Percentiles rank a stretch among this genome's conserved stretches.
Conservation (phyloP, 2,888 invertebrate species). For the Lycaena phlaeas region DNA sequence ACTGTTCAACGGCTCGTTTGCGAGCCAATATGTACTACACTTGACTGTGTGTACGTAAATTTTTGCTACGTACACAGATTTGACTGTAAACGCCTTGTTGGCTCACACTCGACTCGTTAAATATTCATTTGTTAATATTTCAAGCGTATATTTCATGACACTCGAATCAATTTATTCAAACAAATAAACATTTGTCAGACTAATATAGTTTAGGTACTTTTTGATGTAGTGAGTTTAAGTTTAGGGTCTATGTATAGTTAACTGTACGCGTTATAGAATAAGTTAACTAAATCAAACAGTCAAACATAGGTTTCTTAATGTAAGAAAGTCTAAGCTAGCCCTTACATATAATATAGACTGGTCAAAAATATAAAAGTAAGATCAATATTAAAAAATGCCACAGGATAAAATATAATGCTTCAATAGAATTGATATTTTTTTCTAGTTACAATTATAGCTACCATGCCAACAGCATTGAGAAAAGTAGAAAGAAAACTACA, state of each 20-base stretch:
- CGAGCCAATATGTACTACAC: conserved; percentile 7
- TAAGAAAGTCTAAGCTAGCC: neutral
- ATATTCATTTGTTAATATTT: neutral
- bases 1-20: conserved; percentile 29
- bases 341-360: neutral
- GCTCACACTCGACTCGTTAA: neutral
- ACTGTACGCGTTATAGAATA: no score
- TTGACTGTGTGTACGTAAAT: conserved; percentile 3
- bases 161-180: neutral
- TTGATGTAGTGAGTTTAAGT: neutral
- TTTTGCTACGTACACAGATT: neutral
- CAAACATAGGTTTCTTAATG: no score
- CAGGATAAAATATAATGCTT: no score
- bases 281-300: no score
- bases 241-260: no score
- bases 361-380: neutral
- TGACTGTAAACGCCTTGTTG: neutral
- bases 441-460: no score
- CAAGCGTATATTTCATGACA: neutral
- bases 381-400: no score
- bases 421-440: no score
- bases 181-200: neutral
- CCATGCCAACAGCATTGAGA: no score
- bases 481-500: no score
- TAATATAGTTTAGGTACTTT: neutral